Base-by-base conservation (phyloP, 2,888 invertebrate species). In the Meta bourneti region DNA sequence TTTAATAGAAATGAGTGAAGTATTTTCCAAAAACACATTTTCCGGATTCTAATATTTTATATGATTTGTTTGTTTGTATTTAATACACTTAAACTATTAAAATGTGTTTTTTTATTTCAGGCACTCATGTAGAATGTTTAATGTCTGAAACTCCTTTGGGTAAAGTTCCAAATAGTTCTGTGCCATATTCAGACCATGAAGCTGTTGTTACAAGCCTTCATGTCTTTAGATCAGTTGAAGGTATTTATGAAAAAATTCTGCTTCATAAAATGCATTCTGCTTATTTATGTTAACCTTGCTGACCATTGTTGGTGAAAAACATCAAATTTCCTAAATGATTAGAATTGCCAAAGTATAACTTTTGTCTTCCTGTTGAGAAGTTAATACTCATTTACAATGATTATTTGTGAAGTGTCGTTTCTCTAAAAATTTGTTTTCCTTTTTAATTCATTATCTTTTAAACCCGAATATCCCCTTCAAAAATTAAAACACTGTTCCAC, bases 131-230 rank as follows among this genome's bases (percentile, higher is more conserved):
- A n/a, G 90, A 92, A 48, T 90, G 90, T 71, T 82, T 93, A n/a
- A 90, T 93, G 5, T 93, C 93, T 94, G 95, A 95, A 11, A 96
- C 97, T 93, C 97, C 98, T 0, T 96, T 98, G 93, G 96, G 96
- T 85, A 96, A 97, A 94, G 96, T 98, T 70, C 97, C 98, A 0
- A 96, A 96, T 48, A 54, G 86, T 1, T 78, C 85, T 72, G 74
- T 93, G 16, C 90, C 91, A 9, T 93, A 93, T 79, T 93, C 98
- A 0, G 98, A 98, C 95, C 98, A 98, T 95, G 98, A 98, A 95
- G 98, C 98, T 16, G 97, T 98, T 8, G 95, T 96, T 92, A 96
- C 97, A 8, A 96, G 94, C 13, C 94, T 96, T 71, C 90, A 83
- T 75, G 92, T 94, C 6, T 93, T 84, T 20, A 93, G 93, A 84